Evolutionary conservation across 2,888 invertebrate genomes (phyloP).

Genomic region (Tetranychus truncatus): DNA sequence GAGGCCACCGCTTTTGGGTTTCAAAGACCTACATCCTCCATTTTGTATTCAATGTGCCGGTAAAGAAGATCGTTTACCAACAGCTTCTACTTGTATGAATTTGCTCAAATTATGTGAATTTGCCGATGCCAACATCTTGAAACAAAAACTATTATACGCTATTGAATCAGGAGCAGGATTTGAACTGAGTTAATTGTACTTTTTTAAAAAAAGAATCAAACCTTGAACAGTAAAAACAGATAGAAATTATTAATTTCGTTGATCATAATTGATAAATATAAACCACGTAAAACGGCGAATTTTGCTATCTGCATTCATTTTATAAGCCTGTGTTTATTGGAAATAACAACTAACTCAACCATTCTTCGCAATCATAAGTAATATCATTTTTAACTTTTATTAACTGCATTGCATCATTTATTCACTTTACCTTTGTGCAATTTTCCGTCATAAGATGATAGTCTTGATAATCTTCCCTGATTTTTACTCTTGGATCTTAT

Average conservation of each 20-base stretch:
- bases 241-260: not conserved
- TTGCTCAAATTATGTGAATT: constrained; percentile 85
- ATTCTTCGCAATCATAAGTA: too few species aligned
- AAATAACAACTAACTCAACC: not conserved
- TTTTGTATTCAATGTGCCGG: constrained; percentile 91
- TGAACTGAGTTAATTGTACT: constrained; percentile 47
- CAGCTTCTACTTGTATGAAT: constrained; percentile 96
- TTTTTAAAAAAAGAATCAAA: not conserved
- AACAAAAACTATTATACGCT: constrained; percentile 69
- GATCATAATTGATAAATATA: not conserved
- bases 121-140: constrained; percentile 51
- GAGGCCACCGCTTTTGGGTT: constrained; percentile 82
- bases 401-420: too few species aligned
- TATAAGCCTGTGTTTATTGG: not conserved
- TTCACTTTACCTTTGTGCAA: too few species aligned
- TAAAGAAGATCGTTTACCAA: constrained; percentile 70
- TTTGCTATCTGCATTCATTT: not conserved
- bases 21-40: constrained; percentile 85
- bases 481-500: too few species aligned
- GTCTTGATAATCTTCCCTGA: too few species aligned
- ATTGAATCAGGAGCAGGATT: constrained; percentile 90
- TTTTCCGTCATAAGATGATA: too few species aligned
- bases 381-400: too few species aligned
- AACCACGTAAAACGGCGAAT: not conserved
- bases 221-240: not conserved